Percentiles rank a stretch among this genome's conserved stretches.
These are phyloP conservation scores for Neoascia interrupta DNA, from an alignment of 2,888 invertebrate species.

Conservation along the genomic window DNA sequence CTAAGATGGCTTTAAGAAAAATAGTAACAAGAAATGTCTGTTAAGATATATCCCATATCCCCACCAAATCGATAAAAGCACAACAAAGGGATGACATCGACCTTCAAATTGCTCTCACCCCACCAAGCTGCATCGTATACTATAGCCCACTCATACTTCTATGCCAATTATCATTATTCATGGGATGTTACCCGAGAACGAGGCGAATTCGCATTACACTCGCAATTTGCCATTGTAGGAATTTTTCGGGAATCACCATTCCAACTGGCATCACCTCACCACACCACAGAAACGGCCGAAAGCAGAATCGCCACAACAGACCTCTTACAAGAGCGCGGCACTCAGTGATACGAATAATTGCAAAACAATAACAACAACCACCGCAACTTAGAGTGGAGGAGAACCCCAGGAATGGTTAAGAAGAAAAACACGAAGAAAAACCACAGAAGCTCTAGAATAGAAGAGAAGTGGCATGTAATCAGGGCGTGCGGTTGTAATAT, in stretches of 20 bases:
- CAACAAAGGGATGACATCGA: constrained; percentile 11
- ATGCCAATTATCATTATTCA: neutral
- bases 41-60: too few relatives aligned
- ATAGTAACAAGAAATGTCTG: too few relatives aligned
- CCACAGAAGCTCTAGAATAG: constrained; percentile 15
- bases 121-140: neutral
- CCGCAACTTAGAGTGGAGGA: neutral
- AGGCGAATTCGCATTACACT: constrained; percentile 25
- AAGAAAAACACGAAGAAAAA: constrained; percentile 13
- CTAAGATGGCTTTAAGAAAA: too few relatives aligned
- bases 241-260: constrained; percentile 21
- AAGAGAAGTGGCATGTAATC: constrained; percentile 24
- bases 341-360: constrained; percentile 26
- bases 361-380: constrained; percentile 23
- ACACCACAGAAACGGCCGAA: neutral
- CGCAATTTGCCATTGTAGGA: neutral
- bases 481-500: constrained; percentile 36
- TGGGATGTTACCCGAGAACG: too few relatives aligned
- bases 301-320: constrained; percentile 16
- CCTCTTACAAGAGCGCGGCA: constrained; percentile 21
- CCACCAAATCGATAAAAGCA: too few relatives aligned
- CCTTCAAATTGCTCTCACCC: constrained; percentile 5
- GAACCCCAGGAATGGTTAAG: constrained; percentile 21
- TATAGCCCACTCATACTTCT: neutral
- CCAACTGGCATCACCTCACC: neutral